phyloP scores from a whole-genome alignment of 2,797 vertebrate genomes.

The Jordanella pulchra region DNA sequence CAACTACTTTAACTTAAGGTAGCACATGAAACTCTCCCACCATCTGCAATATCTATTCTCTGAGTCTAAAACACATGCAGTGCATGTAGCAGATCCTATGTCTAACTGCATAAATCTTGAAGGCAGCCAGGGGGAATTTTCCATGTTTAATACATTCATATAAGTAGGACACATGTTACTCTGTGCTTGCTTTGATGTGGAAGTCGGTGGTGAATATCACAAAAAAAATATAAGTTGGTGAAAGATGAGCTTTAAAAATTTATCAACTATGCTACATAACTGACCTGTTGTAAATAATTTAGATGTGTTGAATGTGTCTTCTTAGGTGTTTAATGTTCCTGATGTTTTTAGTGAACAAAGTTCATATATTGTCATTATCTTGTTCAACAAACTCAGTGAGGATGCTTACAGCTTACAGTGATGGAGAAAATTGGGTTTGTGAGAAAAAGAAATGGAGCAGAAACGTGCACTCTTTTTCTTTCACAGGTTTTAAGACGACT shows the following conservation, averaged over 20 bases:
- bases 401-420: not conserved
- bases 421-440: not conserved
- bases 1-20: not conserved
- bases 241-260: not conserved
- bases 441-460: too few species aligned
- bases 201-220: not conserved
- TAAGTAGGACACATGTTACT: constrained; percentile 11
- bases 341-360: not conserved
- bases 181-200: constrained; percentile 7
- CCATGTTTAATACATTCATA: constrained; percentile 32
- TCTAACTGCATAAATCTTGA: constrained; percentile 41
- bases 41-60: constrained; percentile 53
- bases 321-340: not conserved
- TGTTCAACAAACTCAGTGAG: not conserved
- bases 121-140: constrained; percentile 16
- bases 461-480: too few species aligned
- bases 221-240: not conserved
- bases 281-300: not conserved
- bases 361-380: not conserved
- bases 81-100: constrained; percentile 37
- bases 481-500: not conserved
- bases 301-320: not conserved
- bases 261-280: not conserved
- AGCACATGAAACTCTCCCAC: constrained; percentile 19
- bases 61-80: constrained; percentile 24